A percentile compares a stretch with the other conserved stretches of the same genome.
These are phyloP conservation scores for Ciconia boyciana DNA, from an alignment of 2,113 vertebrate species.

Conservation along the genomic window DNA sequence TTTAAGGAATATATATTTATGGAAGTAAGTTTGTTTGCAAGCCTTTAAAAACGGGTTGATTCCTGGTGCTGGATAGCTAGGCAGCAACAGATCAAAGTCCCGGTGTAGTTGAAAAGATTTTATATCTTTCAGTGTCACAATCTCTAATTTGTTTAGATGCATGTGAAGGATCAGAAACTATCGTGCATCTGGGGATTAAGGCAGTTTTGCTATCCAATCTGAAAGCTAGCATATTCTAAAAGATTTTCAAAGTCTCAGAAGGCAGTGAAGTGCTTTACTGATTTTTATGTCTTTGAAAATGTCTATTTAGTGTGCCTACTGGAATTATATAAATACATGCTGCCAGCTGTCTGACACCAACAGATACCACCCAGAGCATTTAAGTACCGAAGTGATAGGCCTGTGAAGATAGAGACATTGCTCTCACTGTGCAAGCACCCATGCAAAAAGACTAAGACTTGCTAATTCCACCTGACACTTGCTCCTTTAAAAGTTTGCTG, in stretches of 20 bases:
- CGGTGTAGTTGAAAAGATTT: background rate
- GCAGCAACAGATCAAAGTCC: constrained; percentile 22
- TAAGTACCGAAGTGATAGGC: background rate
- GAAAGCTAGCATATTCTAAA: constrained; percentile 1
- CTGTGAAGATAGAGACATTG: background rate
- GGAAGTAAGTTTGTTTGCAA: background rate
- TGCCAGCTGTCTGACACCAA: constrained; percentile 18
- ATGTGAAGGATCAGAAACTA: constrained; percentile 14
- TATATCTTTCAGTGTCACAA: background rate
- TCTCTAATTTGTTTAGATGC: constrained; percentile 50
- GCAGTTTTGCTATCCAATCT: constrained; percentile 7
- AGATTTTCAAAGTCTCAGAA: constrained; percentile 28
- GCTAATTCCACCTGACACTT: background rate
- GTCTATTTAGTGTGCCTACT: constrained; percentile 10
- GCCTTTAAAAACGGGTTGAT: background rate
- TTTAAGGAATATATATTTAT: background rate
- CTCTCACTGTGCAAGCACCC: background rate
- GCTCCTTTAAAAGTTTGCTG: background rate
- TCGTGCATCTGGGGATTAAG: background rate
- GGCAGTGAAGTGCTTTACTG: constrained; percentile 35
- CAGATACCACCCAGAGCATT: background rate
- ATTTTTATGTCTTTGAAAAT: constrained; percentile 56
- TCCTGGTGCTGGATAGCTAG: background rate
- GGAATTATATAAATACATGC: background rate
- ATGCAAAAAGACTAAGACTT: background rate